Percentiles rank a stretch among this genome's conserved stretches.
Conservation (phyloP, 2,113 vertebrate species). For the Phalacrocorax brasilianus region DNA sequence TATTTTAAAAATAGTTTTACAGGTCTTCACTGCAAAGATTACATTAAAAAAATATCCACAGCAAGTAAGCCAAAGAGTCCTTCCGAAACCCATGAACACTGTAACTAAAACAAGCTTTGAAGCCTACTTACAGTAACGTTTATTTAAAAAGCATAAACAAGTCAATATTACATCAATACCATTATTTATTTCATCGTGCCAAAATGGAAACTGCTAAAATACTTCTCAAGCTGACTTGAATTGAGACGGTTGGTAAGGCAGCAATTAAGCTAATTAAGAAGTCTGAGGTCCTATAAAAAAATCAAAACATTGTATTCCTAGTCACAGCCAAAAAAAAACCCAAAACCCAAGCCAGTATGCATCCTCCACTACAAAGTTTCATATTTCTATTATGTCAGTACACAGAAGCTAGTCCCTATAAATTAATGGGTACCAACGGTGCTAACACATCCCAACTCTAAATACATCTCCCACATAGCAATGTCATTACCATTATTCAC, state of each 20-base stretch:
- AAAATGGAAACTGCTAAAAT: not conserved
- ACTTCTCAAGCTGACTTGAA: not conserved
- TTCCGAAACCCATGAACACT: not conserved
- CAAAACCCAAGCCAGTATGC: not conserved
- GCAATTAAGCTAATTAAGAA: not conserved
- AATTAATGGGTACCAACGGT: not conserved
- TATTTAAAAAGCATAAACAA: conserved; percentile 3
- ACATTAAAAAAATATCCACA: not conserved
- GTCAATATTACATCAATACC: not conserved
- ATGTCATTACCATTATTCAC: not conserved
- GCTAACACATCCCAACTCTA: not conserved
- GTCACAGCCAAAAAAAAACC: not conserved
- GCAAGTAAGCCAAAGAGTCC: not conserved
- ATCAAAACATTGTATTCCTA: not conserved
- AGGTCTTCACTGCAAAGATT: not conserved
- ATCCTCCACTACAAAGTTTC: not conserved
- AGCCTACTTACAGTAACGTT: not conserved
- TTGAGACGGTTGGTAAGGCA: not conserved
- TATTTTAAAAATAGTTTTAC: not conserved
- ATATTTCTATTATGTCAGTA: not conserved
- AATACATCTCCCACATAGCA: not conserved
- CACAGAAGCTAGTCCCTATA: not conserved
- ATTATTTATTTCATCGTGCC: not conserved
- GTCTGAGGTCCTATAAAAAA: not conserved
- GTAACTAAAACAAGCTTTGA: not conserved